Percentiles rank a stretch among this genome's conserved stretches.
Conservation (phyloP, 2,797 vertebrate species). For the Paratrypauchen microcephalus region DNA sequence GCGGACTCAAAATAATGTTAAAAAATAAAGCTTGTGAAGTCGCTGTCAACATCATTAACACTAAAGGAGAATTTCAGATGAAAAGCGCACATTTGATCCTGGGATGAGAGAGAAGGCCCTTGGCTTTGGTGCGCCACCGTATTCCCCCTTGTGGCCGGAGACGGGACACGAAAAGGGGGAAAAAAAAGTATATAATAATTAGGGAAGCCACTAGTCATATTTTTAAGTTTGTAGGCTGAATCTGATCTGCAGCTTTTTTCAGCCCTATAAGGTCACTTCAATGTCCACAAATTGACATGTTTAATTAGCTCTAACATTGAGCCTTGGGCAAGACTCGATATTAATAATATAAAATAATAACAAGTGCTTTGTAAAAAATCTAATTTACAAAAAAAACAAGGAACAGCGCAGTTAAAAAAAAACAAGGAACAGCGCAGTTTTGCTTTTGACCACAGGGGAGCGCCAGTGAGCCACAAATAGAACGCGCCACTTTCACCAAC, state of each 20-base stretch:
- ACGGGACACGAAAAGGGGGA: slow-evolving; percentile 32
- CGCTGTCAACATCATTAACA: slow-evolving; percentile 65
- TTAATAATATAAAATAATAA: background rate
- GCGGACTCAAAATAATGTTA: slow-evolving; percentile 37
- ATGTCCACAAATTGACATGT: no score
- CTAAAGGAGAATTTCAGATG: slow-evolving; percentile 68
- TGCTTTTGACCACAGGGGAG: slow-evolving; percentile 50
- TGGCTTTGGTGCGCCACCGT: slow-evolving; percentile 43
- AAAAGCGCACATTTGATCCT: slow-evolving; percentile 62
- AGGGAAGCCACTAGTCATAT: slow-evolving; percentile 13
- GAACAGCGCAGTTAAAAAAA: no score
- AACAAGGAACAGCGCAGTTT: background rate
- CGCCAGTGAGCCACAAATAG: slow-evolving; percentile 57
- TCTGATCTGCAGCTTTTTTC: slow-evolving; percentile 10
- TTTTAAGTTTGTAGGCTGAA: slow-evolving; percentile 19
- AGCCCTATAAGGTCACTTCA: slow-evolving; percentile 3
- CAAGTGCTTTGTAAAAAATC: background rate
- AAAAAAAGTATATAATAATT: slow-evolving; percentile 24
- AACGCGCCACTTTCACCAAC: slow-evolving; percentile 26
- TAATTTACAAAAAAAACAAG: background rate
- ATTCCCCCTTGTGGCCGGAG: slow-evolving; percentile 62
- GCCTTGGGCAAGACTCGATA: background rate
- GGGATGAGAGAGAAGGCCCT: slow-evolving; percentile 55
- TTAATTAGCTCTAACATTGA: background rate
- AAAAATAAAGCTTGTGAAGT: slow-evolving; percentile 45